Base-by-base conservation (phyloP, 2,888 invertebrate genomes). In the Philereme transversata region DNA sequence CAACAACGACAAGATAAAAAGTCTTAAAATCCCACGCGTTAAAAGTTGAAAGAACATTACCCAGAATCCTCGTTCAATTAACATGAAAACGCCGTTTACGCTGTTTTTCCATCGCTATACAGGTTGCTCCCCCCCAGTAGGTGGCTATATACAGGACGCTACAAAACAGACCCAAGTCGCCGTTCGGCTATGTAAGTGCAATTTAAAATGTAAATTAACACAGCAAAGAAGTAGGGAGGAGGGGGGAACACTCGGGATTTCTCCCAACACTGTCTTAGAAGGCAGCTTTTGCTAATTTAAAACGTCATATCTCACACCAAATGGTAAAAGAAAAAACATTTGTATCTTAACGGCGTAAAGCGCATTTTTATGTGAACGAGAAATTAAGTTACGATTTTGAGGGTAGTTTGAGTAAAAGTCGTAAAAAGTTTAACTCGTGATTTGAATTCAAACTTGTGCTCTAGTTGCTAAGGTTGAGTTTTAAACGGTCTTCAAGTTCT, bases 131-230 rank as follows among this genome's bases (percentile, higher is more conserved):
- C 64, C 69, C 59, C 51, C 57, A 60, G 65, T 67, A 73, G 33
- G 65, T 67, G 72, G 35, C 44, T 64, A 73, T 75, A 77, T 77
- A 81, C 75, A 79, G 80, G 86, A 74, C 82, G 83, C 77, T 84
- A 82, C 84, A 86, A 86, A 88, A 87, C 90, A 84, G 82, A 78
- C 77, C 22, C 83, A 83, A 87, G 81, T 88, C 87, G 87, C 90
- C 88, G 83, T 81, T 84, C 81, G 82, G 86, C 90, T 86, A 91
- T 91, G 88, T 90, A 90, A 93, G 91, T 91, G 92, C 92, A 92
- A 92, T 93, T 93, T 92, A 93, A 93, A 93, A 93, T 93, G 92
- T 92, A 93, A 93, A 93, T 93, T 92, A 92, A 92, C 92, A 87
- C 83, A 80, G 88, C 88, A 92, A 92, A 93, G 93, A 93, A 93